Evolutionary conservation across 2,888 invertebrate genomes (phyloP).

Genomic region (Hirtodrosophila cameraria): DNA sequence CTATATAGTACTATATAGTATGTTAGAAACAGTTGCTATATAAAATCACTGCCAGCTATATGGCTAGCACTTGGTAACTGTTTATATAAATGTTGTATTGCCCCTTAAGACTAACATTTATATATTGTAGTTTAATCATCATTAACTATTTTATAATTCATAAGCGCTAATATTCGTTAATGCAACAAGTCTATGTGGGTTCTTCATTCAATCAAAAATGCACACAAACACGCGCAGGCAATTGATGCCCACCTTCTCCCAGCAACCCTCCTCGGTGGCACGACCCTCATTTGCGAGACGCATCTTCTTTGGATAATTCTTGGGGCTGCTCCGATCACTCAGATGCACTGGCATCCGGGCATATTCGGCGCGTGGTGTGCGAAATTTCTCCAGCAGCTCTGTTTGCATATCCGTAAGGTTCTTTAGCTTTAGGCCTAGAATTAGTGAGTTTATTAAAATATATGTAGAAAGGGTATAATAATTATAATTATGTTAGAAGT

Average conservation of each 20-base stretch:
- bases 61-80: constrained; percentile 53
- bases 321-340: constrained; percentile 83
- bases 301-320: constrained; percentile 84
- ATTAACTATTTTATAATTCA: constrained; percentile 60
- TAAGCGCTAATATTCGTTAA: constrained; percentile 79
- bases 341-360: constrained; percentile 84
- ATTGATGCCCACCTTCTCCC: constrained; percentile 82
- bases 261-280: constrained; percentile 81
- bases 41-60: constrained; percentile 66
- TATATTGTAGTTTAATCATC: constrained; percentile 21
- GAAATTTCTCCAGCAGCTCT: constrained; percentile 82
- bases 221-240: constrained; percentile 83
- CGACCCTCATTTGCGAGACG: constrained; percentile 77
- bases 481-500: too few species aligned
- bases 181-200: constrained; percentile 72
- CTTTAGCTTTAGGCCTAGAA: constrained; percentile 80
- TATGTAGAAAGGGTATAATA: too few species aligned
- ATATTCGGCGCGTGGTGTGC: constrained; percentile 82
- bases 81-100: constrained; percentile 39
- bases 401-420: constrained; percentile 83
- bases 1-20: constrained; percentile 62
- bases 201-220: constrained; percentile 82
- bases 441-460: background rate
- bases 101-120: constrained; percentile 65
- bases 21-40: constrained; percentile 72